Percentiles rank a stretch among this genome's conserved stretches.
These are phyloP conservation scores for Porites evermanni DNA, from an alignment of 92 coral and sea anemone genomes.

Conservation along the genomic window DNA sequence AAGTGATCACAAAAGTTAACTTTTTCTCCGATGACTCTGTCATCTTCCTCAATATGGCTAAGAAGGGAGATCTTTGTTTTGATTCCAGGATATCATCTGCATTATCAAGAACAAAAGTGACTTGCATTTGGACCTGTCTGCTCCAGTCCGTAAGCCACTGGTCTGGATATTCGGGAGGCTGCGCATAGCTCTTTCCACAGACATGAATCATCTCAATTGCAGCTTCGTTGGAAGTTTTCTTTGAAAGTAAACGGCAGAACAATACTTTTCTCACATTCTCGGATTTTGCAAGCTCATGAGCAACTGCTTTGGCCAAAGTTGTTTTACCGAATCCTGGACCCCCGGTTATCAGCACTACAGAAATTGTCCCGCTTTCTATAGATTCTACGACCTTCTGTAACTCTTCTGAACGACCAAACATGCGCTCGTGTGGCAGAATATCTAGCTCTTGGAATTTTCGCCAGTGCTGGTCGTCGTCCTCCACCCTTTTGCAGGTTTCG, in stretches of 20 bases:
- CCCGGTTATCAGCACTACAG: no score
- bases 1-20: slow-evolving; percentile 39
- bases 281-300: background rate
- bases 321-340: slow-evolving; percentile 61
- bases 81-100: slow-evolving; percentile 32
- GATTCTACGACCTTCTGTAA: background rate
- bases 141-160: slow-evolving; percentile 55
- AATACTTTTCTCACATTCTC: slow-evolving; percentile 8
- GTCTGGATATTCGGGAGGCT: slow-evolving; percentile 22
- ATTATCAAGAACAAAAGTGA: slow-evolving; percentile 38
- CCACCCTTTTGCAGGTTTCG: background rate
- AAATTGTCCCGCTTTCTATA: background rate
- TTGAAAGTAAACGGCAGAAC: slow-evolving; percentile 13
- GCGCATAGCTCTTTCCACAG: slow-evolving; percentile 16
- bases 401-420: slow-evolving; percentile 41
- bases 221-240: background rate
- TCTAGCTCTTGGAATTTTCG: background rate
- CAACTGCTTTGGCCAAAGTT: slow-evolving; percentile 24
- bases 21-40: slow-evolving; percentile 28
- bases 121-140: slow-evolving; percentile 6
- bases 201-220: slow-evolving; percentile 23
- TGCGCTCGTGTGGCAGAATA: slow-evolving; percentile 23
- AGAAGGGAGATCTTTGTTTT: slow-evolving; percentile 7
- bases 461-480: background rate
- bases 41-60: slow-evolving; percentile 26